Evolutionary conservation across 2,113 vertebrate genomes (phyloP).

Genomic region (Xenopus borealis): DNA sequence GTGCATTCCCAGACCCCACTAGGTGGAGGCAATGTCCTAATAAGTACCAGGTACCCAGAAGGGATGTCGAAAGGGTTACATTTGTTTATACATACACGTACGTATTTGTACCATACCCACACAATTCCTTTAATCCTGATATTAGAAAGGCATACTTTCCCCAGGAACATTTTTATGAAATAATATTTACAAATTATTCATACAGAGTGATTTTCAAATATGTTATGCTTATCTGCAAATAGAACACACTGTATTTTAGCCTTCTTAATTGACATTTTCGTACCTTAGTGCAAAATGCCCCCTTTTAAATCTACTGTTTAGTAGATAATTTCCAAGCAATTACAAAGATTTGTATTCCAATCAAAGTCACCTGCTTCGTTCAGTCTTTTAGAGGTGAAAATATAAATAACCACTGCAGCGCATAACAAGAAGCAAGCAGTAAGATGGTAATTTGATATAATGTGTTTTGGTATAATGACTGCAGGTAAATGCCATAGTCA

Average conservation of each 20-base stretch:
- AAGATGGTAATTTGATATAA: conserved; percentile 29
- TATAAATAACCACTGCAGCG: conserved; percentile 18
- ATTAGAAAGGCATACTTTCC: too few species aligned
- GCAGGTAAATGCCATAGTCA: conserved; percentile 32
- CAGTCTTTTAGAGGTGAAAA: not conserved
- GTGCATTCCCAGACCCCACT: too few species aligned
- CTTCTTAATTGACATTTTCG: not conserved
- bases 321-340: not conserved
- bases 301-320: not conserved
- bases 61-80: too few species aligned
- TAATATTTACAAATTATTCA: too few species aligned
- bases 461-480: conserved; percentile 27
- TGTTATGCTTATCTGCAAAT: not conserved
- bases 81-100: too few species aligned
- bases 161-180: too few species aligned
- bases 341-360: not conserved
- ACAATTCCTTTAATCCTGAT: too few species aligned
- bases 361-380: conserved; percentile 19
- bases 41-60: too few species aligned
- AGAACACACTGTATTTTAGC: not conserved
- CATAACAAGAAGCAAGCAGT: conserved; percentile 13
- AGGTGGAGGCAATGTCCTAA: too few species aligned
- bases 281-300: not conserved
- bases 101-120: too few species aligned
- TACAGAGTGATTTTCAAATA: not conserved